Conservation (phyloP, 2,888 invertebrate species). For the Erebia epiphron region DNA sequence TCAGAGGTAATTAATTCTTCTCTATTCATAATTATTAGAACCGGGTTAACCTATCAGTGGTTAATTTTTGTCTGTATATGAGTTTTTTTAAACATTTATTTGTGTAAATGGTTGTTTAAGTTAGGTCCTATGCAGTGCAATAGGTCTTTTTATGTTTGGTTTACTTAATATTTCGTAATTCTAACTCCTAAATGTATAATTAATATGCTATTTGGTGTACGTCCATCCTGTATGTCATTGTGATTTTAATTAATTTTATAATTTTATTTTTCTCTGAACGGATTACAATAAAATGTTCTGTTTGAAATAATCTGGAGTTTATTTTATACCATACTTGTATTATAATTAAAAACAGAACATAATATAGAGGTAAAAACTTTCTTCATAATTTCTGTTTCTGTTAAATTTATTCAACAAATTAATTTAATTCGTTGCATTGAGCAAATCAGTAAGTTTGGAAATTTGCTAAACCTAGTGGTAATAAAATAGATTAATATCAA, state of each 20-base stretch:
- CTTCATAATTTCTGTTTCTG: too few species aligned
- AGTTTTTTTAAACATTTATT: conserved; percentile 63
- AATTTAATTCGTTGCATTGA: too few species aligned
- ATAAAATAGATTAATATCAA: too few species aligned
- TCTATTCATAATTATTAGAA: conserved; percentile 5
- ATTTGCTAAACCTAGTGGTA: too few species aligned
- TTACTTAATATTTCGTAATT: conserved; percentile 65
- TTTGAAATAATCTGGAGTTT: conserved; percentile 77
- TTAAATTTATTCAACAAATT: too few species aligned
- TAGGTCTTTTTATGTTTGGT: conserved; percentile 60
- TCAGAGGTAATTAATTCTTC: neutral
- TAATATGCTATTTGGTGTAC: conserved; percentile 78
- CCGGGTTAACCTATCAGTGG: conserved; percentile 48
- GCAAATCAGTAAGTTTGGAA: too few species aligned
- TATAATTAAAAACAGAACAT: conserved; percentile 21
- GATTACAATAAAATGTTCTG: conserved; percentile 83
- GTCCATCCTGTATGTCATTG: conserved; percentile 82
- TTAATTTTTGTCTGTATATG: conserved; percentile 82
- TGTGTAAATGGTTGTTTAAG: conserved; percentile 77
- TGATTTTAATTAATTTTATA: conserved; percentile 78
- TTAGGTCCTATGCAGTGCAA: conserved; percentile 66
- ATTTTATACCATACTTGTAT: conserved; percentile 42
- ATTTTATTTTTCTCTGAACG: conserved; percentile 79
- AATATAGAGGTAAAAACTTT: too few species aligned
- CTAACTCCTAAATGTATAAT: conserved; percentile 77